Evolutionary conservation across 2,888 invertebrate species (phyloP).

Genomic region (Xestobium rufovillosum): DNA sequence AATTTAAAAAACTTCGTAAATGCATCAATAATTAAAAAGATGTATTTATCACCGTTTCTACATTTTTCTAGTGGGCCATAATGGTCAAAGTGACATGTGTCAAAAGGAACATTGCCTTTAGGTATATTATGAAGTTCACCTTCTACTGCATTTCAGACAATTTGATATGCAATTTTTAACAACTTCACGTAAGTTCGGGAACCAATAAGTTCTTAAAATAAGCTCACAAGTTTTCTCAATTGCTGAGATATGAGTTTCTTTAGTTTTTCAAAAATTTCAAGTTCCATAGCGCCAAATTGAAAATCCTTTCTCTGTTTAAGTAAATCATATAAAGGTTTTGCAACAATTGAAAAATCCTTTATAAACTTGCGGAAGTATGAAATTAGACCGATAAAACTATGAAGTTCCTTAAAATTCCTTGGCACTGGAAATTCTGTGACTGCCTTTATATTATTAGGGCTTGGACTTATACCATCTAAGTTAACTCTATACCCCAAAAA

Average conservation of each 20-base stretch:
- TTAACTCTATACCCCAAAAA: constrained; percentile 14
- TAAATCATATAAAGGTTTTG: no score
- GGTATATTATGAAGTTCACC: constrained; percentile 26
- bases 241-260: no score
- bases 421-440: constrained; percentile 14
- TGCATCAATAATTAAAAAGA: constrained; percentile 27
- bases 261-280: no score
- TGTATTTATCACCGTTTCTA: constrained; percentile 17
- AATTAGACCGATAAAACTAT: constrained; percentile 13
- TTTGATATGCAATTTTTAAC: no score
- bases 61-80: constrained; percentile 23
- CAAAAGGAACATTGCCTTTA: no score
- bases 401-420: constrained; percentile 11
- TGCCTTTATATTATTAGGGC: constrained; percentile 7
- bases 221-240: no score
- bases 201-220: no score
- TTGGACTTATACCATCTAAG: constrained; percentile 11
- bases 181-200: no score
- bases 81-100: constrained; percentile 29
- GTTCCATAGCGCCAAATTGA: no score
- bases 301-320: no score
- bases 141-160: constrained; percentile 28
- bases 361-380: constrained; percentile 13
- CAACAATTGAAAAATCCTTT: no score
- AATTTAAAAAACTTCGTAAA: no score